Evolutionary conservation across 2,113 vertebrate genomes (phyloP), one percentile per base, ranked within the genome.

Genomic region (Passerina amoena): DNA sequence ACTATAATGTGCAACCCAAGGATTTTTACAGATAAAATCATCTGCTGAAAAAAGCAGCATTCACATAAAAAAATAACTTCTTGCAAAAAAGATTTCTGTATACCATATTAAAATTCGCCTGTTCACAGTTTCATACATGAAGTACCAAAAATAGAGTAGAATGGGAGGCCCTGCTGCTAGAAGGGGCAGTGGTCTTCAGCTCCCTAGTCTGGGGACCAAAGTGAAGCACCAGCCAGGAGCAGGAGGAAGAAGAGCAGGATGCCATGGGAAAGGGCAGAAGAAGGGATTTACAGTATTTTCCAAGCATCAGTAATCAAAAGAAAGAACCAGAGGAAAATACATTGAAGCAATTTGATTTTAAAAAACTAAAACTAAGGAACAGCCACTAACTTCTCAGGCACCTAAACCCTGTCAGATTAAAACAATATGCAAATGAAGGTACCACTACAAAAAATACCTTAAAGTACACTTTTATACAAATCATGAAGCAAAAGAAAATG

Each of bases 341-440:
- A 85, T 1, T 50, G 76, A 81, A 72, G 60, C 28, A 95, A 81
- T 47, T 66, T 82, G 40, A 90, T 77, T 33, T 18, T 8, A 0
- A n/a, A 75, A 85, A 71, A 81, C 35, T 45, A 44, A 88, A 91
- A 70, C 42, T 57, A 64, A 61, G 69, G 31, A 93, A 93, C 19
- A 57, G 47, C 87, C 13, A 1, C 53, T 66, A 82, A 76, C 83
- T 86, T 79, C 56, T 69, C 17, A 4, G 33, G 71, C 60, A 91
- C 65, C 73, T 90, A 89, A 86, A 91, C 91, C n/a, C 28, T 53
- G 22, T n/a, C 79, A 90, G 65, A 92, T 89, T 82, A 95, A 96
- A 91, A 37, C 11, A 56, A n/a, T 22, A 94, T 60, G 73, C 31
- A 95, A 92, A 90, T 16, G 3, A 86, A 23, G 7, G 27, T 70